Base-by-base conservation (phyloP, 2,113 vertebrate species). In the Solea senegalensis region DNA sequence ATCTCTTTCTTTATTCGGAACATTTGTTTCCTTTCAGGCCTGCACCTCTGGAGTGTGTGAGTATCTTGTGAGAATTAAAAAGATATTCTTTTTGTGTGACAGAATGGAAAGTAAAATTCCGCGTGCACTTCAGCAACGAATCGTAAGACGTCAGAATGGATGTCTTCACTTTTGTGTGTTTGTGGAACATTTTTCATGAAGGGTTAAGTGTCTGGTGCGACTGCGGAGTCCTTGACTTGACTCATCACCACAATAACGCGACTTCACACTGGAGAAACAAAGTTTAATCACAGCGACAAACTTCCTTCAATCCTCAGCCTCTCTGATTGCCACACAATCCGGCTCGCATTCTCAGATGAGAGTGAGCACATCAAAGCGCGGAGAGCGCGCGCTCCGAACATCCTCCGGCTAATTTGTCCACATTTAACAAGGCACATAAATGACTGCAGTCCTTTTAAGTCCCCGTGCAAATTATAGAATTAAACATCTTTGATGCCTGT, bases 11-110 rank as follows among this genome's bases (percentile, higher is more conserved):
- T 86, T 43, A 67, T 82, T 77, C 63, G 66, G 69, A 40, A 78
- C 83, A 78, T 78, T 78, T 62, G 65, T 84, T 72, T 78, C 68
- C 55, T 68, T 66, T 68, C 56, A 61, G 34, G 34, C 34, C 34
- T 34, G 34, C 34, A 9, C 16, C 1, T 8, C 51, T 45, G 48
- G 7, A 21, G 43, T 26, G 21, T 50, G 69, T 54, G 63, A 26
- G 63, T 64, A 69, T 69, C 80, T 61, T 21, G 21, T 21, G 80
- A 77, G 85, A 87, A 91, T 89, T 85, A 87, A 87, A 91, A 87
- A 88, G 69, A 87, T 83, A 85, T 85, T 89, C 86, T 72, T 78
- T 78, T 78, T 77, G 69, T 76, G 78, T 78, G 81, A 82, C 84
- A 78, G 88, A 86, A 86, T 80, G 81, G 72, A 84, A 85, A 65